Conservation (phyloP, 2,797 vertebrate species). For the Gallirallus australis region DNA sequence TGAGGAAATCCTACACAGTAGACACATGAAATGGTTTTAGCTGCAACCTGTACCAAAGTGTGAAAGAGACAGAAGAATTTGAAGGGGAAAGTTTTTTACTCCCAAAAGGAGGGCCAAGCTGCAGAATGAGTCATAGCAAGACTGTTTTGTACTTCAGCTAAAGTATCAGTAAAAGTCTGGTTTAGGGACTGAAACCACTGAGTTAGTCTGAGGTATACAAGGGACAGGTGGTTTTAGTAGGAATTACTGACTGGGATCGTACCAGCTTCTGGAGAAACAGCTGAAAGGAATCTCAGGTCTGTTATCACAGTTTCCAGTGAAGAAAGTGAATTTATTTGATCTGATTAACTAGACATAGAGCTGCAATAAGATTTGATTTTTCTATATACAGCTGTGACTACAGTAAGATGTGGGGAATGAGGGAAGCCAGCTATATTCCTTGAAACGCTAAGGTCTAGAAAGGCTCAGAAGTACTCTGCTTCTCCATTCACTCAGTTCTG, state of each 20-base stretch:
- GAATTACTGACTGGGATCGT: background rate
- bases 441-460: background rate
- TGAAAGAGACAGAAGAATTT: conserved; percentile 33
- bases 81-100: background rate
- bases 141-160: background rate
- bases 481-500: background rate
- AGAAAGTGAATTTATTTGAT: background rate
- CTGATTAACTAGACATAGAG: background rate
- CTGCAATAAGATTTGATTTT: background rate
- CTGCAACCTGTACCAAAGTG: conserved; percentile 50
- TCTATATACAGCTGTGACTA: background rate
- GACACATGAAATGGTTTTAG: conserved; percentile 46
- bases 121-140: conserved; percentile 28
- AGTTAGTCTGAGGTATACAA: background rate
- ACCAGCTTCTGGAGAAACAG: background rate
- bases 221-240: background rate
- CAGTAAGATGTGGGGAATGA: background rate
- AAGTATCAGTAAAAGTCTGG: background rate
- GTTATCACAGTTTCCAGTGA: background rate
- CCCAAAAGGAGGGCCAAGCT: background rate
- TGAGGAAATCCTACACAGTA: conserved; percentile 64
- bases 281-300: background rate
- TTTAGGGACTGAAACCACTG: background rate
- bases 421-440: background rate
- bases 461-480: background rate